These are phyloP conservation scores for Empidonax alnorum DNA, from an alignment of 2,113 vertebrate genomes.

Conservation along the genomic window DNA sequence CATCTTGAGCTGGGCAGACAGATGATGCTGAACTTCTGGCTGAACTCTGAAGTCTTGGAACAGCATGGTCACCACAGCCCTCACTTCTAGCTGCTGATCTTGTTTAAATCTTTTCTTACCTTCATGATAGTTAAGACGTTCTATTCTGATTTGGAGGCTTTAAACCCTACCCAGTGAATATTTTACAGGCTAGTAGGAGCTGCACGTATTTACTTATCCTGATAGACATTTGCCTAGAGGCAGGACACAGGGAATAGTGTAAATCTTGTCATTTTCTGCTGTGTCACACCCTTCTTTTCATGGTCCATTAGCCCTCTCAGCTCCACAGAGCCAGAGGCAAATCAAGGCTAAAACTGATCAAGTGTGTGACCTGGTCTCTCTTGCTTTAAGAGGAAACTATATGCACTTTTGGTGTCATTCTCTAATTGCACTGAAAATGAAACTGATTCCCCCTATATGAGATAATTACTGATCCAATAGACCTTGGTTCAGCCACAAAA, in stretches of 20 bases:
- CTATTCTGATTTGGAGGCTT: background rate
- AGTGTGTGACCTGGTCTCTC: background rate
- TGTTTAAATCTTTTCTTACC: background rate
- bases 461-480: background rate
- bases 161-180: background rate
- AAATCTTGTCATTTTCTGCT: background rate
- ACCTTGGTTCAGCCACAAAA: background rate
- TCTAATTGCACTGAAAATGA: background rate
- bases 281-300: background rate
- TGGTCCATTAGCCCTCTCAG: background rate
- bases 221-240: background rate
- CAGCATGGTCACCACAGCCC: background rate
- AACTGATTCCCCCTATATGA: background rate
- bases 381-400: background rate
- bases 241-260: background rate
- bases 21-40: background rate
- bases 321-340: background rate
- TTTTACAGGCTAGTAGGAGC: background rate
- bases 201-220: background rate
- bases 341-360: background rate
- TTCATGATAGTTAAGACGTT: background rate
- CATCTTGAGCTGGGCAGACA: background rate
- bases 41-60: background rate
- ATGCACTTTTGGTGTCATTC: background rate
- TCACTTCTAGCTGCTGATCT: background rate